phyloP scores from a whole-genome alignment of 2,797 vertebrate species.

The Fringilla coelebs region DNA sequence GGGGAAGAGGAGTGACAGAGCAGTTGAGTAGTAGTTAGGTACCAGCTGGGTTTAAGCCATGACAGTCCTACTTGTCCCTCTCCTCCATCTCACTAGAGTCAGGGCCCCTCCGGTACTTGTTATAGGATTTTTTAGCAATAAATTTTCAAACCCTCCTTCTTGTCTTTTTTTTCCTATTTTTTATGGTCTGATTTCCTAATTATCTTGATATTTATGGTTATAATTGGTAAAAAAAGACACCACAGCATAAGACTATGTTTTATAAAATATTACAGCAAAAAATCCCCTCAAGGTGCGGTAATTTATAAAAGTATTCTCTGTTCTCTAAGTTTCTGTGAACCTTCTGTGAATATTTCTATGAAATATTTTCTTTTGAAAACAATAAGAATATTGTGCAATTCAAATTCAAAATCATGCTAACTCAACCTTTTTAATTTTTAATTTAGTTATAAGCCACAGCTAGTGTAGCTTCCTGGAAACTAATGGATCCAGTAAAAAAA shows the following conservation, averaged over 20 bases:
- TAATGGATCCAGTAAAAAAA: neutral
- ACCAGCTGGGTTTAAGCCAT: neutral
- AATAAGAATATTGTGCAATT: neutral
- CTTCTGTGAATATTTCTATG: neutral
- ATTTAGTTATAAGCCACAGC: neutral
- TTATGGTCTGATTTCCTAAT: accelerated
- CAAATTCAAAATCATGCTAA: conserved; percentile 23
- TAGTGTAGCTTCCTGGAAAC: conserved; percentile 51
- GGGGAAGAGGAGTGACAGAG: neutral
- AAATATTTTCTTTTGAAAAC: neutral
- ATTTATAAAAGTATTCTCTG: neutral
- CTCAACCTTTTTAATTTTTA: conserved; percentile 3
- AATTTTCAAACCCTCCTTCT: accelerated
- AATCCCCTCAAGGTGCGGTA: neutral
- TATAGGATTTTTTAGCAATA: neutral
- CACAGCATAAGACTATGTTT: neutral
- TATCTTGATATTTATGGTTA: neutral
- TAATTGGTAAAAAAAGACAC: neutral
- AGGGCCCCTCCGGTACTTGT: neutral
- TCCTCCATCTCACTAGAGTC: neutral
- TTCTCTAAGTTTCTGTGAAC: neutral
- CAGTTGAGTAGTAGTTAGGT: neutral
- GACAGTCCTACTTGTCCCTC: neutral
- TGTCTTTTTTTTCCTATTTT: too few species aligned
- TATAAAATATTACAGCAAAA: neutral